Evolutionary conservation across 1,140 invertebrate species (phyloP).

Genomic region (Elysia chlorotica): DNA sequence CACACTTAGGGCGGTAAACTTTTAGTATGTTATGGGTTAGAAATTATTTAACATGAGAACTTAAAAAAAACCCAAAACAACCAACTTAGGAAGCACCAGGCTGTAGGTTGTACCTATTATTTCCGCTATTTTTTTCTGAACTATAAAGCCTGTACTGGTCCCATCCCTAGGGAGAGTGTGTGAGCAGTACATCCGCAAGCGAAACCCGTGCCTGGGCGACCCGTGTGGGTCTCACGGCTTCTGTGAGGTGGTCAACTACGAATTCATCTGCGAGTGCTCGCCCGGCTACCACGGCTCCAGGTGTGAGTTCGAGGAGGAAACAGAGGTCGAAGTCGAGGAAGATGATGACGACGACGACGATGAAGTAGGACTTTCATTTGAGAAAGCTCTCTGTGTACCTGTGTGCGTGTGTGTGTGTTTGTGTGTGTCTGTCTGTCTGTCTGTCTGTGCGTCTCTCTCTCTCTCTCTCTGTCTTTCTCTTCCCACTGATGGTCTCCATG

Average conservation of each 20-base stretch:
- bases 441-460: conserved; percentile 9
- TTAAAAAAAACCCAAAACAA: no score
- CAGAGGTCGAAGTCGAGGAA: neutral
- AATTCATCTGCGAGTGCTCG: conserved; percentile 2
- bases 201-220: neutral
- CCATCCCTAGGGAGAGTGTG: no score
- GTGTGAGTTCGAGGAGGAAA: neutral
- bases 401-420: conserved; percentile 5
- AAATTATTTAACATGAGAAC: no score
- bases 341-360: neutral
- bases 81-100: no score
- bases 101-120: no score
- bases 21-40: no score
- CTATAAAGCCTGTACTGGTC: neutral
- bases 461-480: conserved; percentile 16
- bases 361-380: neutral
- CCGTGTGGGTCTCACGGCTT: conserved; percentile 1
- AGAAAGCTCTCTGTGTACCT: neutral
- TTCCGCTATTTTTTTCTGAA: no score
- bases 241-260: conserved; percentile 1
- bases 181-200: neutral
- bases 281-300: neutral
- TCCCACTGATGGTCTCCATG: neutral
- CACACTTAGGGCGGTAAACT: no score
- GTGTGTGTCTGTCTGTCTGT: conserved; percentile 9